phyloP scores from a whole-genome alignment of 2,888 invertebrate genomes.

The Spodoptera littoralis region DNA sequence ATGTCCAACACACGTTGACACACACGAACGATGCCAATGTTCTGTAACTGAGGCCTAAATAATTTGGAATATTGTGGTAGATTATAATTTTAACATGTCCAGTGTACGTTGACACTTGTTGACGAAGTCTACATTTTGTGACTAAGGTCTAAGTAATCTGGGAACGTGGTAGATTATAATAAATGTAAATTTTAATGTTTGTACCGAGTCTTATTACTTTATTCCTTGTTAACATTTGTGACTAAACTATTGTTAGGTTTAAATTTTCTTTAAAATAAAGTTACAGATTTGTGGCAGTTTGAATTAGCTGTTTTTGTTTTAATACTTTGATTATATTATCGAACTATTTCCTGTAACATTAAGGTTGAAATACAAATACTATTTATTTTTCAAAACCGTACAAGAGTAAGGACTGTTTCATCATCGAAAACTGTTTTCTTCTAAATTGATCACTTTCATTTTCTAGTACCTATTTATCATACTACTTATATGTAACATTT shows the following conservation, averaged over 20 bases:
- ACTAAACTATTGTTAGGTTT: conserved; percentile 31
- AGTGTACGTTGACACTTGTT: conserved; percentile 13
- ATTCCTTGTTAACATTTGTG: conserved; percentile 42
- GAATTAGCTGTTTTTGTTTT: background rate
- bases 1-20: too few relatives aligned
- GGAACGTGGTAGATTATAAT: conserved; percentile 38
- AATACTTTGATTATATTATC: too few relatives aligned
- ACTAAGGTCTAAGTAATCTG: conserved; percentile 5
- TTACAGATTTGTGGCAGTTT: conserved; percentile 10
- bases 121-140: background rate
- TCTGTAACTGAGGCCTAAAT: too few relatives aligned
- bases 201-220: conserved; percentile 51
- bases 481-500: too few relatives aligned
- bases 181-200: conserved; percentile 56
- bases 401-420: too few relatives aligned
- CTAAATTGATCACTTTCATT: too few relatives aligned
- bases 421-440: too few relatives aligned
- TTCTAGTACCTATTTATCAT: too few relatives aligned
- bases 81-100: conserved; percentile 32
- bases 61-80: background rate
- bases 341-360: too few relatives aligned
- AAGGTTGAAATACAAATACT: too few relatives aligned
- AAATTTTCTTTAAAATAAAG: conserved; percentile 5
- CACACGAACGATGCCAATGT: too few relatives aligned
- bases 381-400: too few relatives aligned